phyloP scores from a whole-genome alignment of 2,797 vertebrate genomes.

The Microchirus variegatus region DNA sequence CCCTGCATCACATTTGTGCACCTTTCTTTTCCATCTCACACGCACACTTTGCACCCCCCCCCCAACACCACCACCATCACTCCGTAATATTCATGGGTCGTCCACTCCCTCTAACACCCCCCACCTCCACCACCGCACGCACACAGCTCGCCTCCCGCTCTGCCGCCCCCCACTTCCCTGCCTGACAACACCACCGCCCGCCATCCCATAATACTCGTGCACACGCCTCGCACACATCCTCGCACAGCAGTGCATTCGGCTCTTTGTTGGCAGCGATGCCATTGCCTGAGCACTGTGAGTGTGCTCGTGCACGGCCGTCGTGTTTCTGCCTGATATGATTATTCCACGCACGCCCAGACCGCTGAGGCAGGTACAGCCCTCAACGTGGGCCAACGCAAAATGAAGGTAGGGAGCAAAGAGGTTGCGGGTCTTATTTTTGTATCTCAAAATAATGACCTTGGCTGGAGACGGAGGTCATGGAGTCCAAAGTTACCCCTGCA shows the following conservation, averaged over 20 bases:
- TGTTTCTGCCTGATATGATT: slow-evolving; percentile 54
- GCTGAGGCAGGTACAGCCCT: slow-evolving; percentile 49
- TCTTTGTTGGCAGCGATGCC: slow-evolving; percentile 71
- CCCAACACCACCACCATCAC: slow-evolving; percentile 58
- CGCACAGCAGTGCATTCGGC: slow-evolving; percentile 61
- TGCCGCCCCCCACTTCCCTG: slow-evolving; percentile 73
- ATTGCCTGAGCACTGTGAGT: slow-evolving; percentile 49
- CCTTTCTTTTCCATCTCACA: slow-evolving; percentile 55
- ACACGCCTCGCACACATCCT: slow-evolving; percentile 59
- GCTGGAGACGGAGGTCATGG: slow-evolving; percentile 14
- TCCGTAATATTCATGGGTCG: slow-evolving; percentile 81
- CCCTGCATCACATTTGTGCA: slow-evolving; percentile 79
- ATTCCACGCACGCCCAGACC: slow-evolving; percentile 31
- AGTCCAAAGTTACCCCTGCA: slow-evolving; percentile 53
- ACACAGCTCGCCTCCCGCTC: slow-evolving; percentile 64
- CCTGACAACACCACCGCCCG: slow-evolving; percentile 77
- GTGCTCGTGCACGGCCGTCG: slow-evolving; percentile 56
- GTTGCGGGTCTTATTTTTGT: slow-evolving; percentile 57
- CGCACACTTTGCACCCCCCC: slow-evolving; percentile 52
- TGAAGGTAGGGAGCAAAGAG: slow-evolving; percentile 29
- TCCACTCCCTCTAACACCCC: slow-evolving; percentile 62
- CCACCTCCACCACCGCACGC: slow-evolving; percentile 61
- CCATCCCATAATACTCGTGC: slow-evolving; percentile 82
- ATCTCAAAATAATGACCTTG: slow-evolving; percentile 67
- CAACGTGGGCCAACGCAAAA: slow-evolving; percentile 21